phyloP scores from a whole-genome alignment of 1,140 invertebrate genomes.

The Archegozetes longisetosus region DNA sequence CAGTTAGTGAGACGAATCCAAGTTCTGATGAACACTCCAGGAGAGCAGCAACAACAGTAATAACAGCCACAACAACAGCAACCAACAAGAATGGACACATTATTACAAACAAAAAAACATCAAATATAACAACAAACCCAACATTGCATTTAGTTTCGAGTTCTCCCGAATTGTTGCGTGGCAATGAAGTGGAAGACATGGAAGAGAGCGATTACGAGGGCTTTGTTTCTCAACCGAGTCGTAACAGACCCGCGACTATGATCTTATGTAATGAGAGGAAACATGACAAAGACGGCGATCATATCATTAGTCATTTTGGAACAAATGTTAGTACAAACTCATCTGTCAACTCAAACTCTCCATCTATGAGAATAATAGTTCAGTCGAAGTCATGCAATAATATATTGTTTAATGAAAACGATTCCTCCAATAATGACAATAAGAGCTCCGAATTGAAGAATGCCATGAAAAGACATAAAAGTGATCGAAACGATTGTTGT shows the following conservation, averaged over 20 bases:
- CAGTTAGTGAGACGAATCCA: background rate
- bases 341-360: background rate
- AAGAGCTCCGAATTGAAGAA: background rate
- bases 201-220: background rate
- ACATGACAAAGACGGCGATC: background rate
- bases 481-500: slow-evolving; percentile 9
- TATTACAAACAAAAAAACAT: background rate
- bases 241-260: background rate
- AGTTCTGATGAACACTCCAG: background rate
- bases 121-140: background rate
- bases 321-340: background rate
- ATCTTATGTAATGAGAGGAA: background rate
- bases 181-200: background rate
- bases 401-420: slow-evolving; percentile 11
- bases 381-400: slow-evolving; percentile 19
- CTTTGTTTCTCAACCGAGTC: background rate
- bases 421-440: slow-evolving; percentile 1
- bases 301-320: background rate
- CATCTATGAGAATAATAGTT: slow-evolving; percentile 16
- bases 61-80: background rate
- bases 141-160: slow-evolving; percentile 15
- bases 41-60: background rate
- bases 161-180: slow-evolving; percentile 14
- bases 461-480: background rate
- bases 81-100: background rate